A percentile compares a stretch with the other conserved stretches of the same genome.
phyloP scores from a whole-genome alignment of 2,797 vertebrate species.

The Tenualosa thibaudeaui region DNA sequence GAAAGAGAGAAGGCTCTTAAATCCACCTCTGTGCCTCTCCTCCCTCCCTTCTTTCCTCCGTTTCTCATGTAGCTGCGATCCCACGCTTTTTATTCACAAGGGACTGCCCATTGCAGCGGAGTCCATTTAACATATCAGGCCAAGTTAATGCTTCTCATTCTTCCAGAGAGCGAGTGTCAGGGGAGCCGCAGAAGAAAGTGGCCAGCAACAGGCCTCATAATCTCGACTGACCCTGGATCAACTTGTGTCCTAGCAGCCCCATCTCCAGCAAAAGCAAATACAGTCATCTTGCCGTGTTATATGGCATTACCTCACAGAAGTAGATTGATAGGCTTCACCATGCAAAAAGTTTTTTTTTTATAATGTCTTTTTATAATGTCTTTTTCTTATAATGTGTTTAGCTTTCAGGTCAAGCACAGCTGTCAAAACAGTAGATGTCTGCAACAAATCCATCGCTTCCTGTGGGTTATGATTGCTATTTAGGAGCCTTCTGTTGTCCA shows the following conservation, averaged over 20 bases:
- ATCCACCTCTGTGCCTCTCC: background rate
- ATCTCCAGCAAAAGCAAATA: no score
- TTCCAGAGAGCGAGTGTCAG: conserved; percentile 13
- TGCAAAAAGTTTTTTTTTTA: no score
- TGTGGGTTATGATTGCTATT: conserved; percentile 24
- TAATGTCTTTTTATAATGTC: no score
- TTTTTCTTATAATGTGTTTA: background rate
- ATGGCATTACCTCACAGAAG: background rate
- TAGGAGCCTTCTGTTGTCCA: background rate
- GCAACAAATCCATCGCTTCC: conserved; percentile 23
- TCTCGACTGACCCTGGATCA: background rate
- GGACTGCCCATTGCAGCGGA: background rate
- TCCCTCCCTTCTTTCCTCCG: background rate
- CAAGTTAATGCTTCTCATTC: background rate
- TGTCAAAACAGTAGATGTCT: conserved; percentile 30
- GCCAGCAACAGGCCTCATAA: background rate
- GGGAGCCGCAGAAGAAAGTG: background rate
- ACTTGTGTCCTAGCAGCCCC: background rate
- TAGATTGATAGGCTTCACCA: background rate
- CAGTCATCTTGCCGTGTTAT: no score
- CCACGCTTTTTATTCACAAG: conserved; percentile 18
- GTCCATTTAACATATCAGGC: conserved; percentile 5
- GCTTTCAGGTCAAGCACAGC: conserved; percentile 34
- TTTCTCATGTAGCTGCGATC: background rate
- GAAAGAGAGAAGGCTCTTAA: background rate